Evolutionary conservation across 2,888 invertebrate genomes (phyloP).

Genomic region (Leucophora obtusa): DNA sequence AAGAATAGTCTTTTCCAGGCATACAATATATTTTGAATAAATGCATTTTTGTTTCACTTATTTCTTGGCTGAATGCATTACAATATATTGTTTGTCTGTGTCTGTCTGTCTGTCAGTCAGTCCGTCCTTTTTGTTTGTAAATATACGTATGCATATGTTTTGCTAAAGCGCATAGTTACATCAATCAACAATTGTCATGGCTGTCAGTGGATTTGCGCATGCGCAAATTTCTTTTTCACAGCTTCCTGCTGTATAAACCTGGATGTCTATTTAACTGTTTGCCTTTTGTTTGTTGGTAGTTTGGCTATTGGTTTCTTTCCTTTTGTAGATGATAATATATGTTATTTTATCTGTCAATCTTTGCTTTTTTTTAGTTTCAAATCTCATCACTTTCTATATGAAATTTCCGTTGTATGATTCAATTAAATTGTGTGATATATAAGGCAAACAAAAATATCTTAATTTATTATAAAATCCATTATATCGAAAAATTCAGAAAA

Average conservation of each 20-base stretch:
- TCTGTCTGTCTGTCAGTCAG: neutral
- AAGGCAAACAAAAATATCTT: no score
- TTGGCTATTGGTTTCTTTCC: slow-evolving; percentile 23
- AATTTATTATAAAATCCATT: no score
- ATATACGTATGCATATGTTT: neutral
- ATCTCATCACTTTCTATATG: slow-evolving; percentile 56
- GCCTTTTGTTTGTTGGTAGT: slow-evolving; percentile 20
- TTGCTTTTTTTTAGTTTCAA: slow-evolving; percentile 2
- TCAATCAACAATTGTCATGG: slow-evolving; percentile 67
- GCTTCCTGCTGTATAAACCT: slow-evolving; percentile 60
- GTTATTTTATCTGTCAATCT: slow-evolving; percentile 46
- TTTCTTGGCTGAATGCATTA: neutral
- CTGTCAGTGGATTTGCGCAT: slow-evolving; percentile 62
- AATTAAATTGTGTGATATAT: slow-evolving; percentile 53
- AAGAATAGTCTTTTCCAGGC: neutral
- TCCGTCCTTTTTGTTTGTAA: neutral
- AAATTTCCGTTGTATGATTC: slow-evolving; percentile 53
- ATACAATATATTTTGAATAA: neutral
- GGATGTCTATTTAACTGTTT: slow-evolving; percentile 56
- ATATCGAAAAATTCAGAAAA: no score
- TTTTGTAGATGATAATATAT: slow-evolving; percentile 24
- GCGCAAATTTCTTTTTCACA: slow-evolving; percentile 64
- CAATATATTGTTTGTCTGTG: neutral
- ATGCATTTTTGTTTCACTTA: neutral
- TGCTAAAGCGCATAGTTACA: slow-evolving; percentile 60